Conservation (phyloP, 1,140 invertebrate genomes). For the Frieseomelitta varia region DNA sequence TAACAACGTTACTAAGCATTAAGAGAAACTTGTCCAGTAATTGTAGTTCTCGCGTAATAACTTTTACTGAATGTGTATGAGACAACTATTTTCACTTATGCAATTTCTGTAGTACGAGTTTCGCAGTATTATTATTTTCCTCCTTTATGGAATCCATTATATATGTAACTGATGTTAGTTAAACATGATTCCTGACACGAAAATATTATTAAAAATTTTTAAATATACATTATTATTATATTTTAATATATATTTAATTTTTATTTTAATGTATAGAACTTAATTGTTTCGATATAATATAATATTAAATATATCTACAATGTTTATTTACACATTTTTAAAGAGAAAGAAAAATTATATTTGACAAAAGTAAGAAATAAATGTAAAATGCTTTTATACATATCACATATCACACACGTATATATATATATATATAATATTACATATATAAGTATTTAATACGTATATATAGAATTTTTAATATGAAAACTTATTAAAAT, state of each 20-base stretch:
- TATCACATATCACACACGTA: no score
- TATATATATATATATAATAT: no score
- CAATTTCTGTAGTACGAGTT: neutral
- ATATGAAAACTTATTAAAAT: no score
- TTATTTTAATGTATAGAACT: no score
- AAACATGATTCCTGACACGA: neutral
- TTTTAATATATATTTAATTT: no score
- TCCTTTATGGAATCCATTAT: neutral
- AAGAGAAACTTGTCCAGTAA: neutral
- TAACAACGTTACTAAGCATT: neutral
- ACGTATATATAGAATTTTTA: neutral
- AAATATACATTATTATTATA: neutral
- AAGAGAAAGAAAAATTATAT: no score
- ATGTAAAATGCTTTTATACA: no score
- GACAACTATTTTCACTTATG: neutral
- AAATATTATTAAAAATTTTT: neutral
- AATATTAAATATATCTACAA: no score
- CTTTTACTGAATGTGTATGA: neutral
- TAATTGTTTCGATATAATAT: no score
- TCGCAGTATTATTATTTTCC: neutral
- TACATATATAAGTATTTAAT: no score
- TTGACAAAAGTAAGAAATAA: no score
- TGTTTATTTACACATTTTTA: no score
- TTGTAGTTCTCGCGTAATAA: conserved; percentile 13
- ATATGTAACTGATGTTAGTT: neutral